Percentiles rank a stretch among this genome's conserved stretches.
phyloP scores from a whole-genome alignment of 2,888 invertebrate genomes.

The Mimumesa dahlbomi region DNA sequence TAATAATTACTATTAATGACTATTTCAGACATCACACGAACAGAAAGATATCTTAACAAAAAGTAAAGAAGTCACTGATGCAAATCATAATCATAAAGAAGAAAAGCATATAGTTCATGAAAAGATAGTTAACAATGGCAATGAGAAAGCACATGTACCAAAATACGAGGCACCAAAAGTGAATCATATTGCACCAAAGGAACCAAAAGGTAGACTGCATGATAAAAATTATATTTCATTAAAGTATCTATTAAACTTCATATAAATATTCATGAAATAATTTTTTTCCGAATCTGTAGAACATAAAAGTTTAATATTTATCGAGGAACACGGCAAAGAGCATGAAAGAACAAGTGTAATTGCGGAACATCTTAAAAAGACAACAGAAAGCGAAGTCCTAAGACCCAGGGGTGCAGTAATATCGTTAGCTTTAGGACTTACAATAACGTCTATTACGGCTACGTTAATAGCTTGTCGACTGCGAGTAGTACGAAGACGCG shows the following conservation, averaged over 20 bases:
- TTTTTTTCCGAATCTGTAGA: constrained; percentile 28
- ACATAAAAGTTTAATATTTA: constrained; percentile 50
- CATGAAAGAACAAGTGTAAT: constrained; percentile 53
- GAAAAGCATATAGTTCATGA: constrained; percentile 15
- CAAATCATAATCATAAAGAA: constrained; percentile 19
- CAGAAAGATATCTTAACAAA: constrained; percentile 36
- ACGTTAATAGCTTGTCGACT: constrained; percentile 91
- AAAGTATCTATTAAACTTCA: neutral
- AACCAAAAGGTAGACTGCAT: constrained; percentile 58
- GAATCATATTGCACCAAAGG: constrained; percentile 34
- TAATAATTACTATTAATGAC: neutral
- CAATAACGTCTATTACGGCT: constrained; percentile 90
- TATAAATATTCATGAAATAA: neutral
- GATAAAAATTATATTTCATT: too few relatives aligned
- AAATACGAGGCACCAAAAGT: constrained; percentile 30
- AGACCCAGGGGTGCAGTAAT: constrained; percentile 90
- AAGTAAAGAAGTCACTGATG: constrained; percentile 21
- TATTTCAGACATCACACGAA: constrained; percentile 40
- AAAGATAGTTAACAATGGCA: constrained; percentile 28
- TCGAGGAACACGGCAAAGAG: constrained; percentile 48
- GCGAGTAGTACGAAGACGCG: constrained; percentile 88
- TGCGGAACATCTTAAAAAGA: constrained; percentile 72
- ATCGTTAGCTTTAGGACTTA: constrained; percentile 89
- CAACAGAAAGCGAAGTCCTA: constrained; percentile 67
- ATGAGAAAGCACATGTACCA: too few relatives aligned